These are phyloP conservation scores for Hemistola chrysoprasaria DNA, from an alignment of 2,888 invertebrate genomes.

Conservation along the genomic window DNA sequence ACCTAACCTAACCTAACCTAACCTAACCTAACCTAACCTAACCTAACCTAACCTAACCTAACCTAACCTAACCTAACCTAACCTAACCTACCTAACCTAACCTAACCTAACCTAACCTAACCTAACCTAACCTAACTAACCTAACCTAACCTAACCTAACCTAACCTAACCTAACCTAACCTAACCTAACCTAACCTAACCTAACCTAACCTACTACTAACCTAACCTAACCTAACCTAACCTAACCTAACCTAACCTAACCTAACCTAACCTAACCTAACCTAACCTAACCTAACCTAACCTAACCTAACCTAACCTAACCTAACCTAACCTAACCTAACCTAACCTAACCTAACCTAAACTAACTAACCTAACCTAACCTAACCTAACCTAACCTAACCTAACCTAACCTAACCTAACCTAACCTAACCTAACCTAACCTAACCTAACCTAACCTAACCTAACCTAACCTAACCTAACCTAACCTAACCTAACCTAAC, in stretches of 20 bases:
- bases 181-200: constrained; percentile 13
- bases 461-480: constrained; percentile 32
- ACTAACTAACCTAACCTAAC: constrained; percentile 26
- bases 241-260: constrained; percentile 19
- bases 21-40: constrained; percentile 20
- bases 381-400: constrained; percentile 29
- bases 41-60: constrained; percentile 20
- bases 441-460: constrained; percentile 25
- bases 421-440: constrained; percentile 27
- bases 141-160: too few species aligned
- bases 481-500: constrained; percentile 35
- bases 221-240: constrained; percentile 16
- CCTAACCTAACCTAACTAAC: constrained; percentile 19
- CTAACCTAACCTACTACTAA: too few species aligned
- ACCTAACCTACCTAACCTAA: constrained; percentile 11
- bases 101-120: constrained; percentile 17
- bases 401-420: constrained; percentile 31
- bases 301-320: constrained; percentile 24
- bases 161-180: constrained; percentile 25
- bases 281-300: constrained; percentile 26
- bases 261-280: too few species aligned
- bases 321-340: constrained; percentile 23
- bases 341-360: constrained; percentile 29
- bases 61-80: constrained; percentile 10
- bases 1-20: constrained; percentile 13